Percentiles rank a stretch among this genome's conserved stretches.
Conservation (phyloP, 37 sponge, comb jelly and placozoan species). For the Diacarnus erythraeanus region DNA sequence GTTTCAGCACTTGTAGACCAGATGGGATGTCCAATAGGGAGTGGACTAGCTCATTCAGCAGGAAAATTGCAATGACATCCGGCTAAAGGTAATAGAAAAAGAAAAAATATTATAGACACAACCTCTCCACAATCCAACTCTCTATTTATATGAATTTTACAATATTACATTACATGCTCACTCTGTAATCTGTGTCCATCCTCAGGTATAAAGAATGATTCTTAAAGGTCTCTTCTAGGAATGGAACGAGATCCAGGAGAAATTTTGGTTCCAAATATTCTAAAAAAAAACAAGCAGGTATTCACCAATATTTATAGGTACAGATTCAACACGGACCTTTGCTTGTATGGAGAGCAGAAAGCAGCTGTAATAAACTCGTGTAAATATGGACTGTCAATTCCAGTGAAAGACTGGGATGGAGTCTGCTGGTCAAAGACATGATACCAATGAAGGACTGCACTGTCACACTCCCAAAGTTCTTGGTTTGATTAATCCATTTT, state of each 20-base stretch:
- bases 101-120: background rate
- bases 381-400: conserved; percentile 12
- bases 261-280: conserved; percentile 36
- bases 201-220: conserved; percentile 21
- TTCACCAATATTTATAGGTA: background rate
- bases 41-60: conserved; percentile 47
- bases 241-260: conserved; percentile 34
- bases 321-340: conserved; percentile 6
- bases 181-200: conserved; percentile 17
- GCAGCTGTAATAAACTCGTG: conserved; percentile 10
- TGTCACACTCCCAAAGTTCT: background rate
- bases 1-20: conserved; percentile 15
- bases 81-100: conserved; percentile 19
- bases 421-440: conserved; percentile 6
- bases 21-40: background rate
- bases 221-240: conserved; percentile 29
- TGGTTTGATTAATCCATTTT: conserved; percentile 25
- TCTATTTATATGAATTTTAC: background rate
- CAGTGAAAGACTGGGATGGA: background rate
- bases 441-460: background rate
- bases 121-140: background rate
- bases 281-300: too few relatives aligned
- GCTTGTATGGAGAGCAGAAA: background rate
- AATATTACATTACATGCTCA: background rate
- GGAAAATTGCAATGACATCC: conserved; percentile 34